A percentile compares a stretch with the other conserved stretches of the same genome.
These are phyloP conservation scores for Beroe forskalii DNA, from an alignment of 37 sponge, comb jelly and placozoan species.

Conservation along the genomic window DNA sequence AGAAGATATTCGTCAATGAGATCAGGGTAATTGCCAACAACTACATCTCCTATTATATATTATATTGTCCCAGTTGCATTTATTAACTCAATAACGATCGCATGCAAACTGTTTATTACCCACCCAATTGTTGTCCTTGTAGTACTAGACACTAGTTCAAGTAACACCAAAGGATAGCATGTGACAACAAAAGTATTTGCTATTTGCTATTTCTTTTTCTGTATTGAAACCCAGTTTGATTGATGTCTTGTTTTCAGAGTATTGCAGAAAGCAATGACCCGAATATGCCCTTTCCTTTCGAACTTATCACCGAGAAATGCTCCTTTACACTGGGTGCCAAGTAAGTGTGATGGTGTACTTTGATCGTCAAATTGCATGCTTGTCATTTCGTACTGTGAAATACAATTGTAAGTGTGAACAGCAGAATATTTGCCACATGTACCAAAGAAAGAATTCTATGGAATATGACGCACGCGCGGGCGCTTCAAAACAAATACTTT, in stretches of 20 bases:
- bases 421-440: background rate
- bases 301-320: conserved; percentile 39
- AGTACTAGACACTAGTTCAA: too few species aligned
- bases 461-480: background rate
- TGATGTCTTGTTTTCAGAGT: too few species aligned
- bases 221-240: too few species aligned
- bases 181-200: too few species aligned
- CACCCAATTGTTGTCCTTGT: background rate
- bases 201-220: too few species aligned
- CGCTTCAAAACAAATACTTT: background rate
- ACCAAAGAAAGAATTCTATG: background rate
- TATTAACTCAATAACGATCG: background rate
- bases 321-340: conserved; percentile 51
- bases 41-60: too few species aligned
- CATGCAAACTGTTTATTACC: background rate
- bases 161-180: too few species aligned
- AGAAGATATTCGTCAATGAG: conserved; percentile 7
- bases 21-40: conserved; percentile 18
- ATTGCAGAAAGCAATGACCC: conserved; percentile 21
- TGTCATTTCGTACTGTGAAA: too few species aligned
- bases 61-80: too few species aligned
- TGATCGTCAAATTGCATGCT: too few species aligned
- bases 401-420: too few species aligned
- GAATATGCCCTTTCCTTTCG: conserved; percentile 47
- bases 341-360: conserved; percentile 27